Percentiles rank a stretch among this genome's conserved stretches.
phyloP scores from a whole-genome alignment of 2,888 invertebrate species.

The Papilio gigon region DNA sequence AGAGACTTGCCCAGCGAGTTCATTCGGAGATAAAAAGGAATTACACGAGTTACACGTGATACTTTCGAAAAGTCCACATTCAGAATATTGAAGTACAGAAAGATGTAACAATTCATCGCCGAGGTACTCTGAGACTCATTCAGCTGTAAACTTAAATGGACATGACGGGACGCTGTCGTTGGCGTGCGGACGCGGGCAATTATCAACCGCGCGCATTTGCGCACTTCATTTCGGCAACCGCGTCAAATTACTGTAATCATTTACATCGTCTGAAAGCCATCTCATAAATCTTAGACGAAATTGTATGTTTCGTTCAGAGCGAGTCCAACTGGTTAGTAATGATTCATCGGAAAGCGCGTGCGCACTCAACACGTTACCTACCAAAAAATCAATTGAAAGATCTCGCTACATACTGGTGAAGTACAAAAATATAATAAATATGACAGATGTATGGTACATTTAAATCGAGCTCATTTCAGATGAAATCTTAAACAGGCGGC shows the following conservation, averaged over 20 bases:
- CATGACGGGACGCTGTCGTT: not conserved
- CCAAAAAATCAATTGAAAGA: not conserved
- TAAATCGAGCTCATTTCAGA: not conserved
- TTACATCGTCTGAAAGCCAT: constrained; percentile 59
- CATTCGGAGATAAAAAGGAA: no score
- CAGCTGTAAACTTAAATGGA: not conserved
- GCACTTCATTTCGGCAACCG: constrained; percentile 72
- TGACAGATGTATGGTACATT: no score
- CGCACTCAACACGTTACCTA: not conserved
- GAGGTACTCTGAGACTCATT: not conserved
- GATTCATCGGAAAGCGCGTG: constrained; percentile 56
- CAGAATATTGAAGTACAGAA: not conserved
- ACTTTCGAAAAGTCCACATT: no score
- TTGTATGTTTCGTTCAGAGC: constrained; percentile 69
- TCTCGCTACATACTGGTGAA: no score
- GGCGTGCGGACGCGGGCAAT: constrained; percentile 36
- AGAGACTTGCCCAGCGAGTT: no score
- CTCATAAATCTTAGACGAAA: constrained; percentile 73
- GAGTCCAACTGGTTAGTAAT: constrained; percentile 61
- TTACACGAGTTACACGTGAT: no score
- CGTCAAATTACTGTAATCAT: constrained; percentile 73
- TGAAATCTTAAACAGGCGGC: not conserved
- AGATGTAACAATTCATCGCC: not conserved
- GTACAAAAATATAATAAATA: no score
- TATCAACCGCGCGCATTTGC: constrained; percentile 54